A percentile compares a stretch with the other conserved stretches of the same genome.
phyloP scores from a whole-genome alignment of 1,140 invertebrate species.

The Andrena cerasifolii region DNA sequence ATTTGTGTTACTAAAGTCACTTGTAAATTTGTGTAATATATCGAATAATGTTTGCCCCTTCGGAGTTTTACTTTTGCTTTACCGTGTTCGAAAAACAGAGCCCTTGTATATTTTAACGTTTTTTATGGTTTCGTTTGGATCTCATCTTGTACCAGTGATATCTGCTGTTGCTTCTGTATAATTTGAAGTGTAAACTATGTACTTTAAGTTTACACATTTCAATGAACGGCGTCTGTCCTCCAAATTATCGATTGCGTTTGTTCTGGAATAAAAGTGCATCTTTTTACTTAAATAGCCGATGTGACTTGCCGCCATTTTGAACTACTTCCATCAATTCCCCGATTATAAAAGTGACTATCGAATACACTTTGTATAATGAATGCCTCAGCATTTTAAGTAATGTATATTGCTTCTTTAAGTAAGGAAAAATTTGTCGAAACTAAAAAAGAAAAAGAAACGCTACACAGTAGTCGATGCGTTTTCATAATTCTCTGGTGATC shows the following conservation, averaged over 20 bases:
- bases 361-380: slow-evolving; percentile 26
- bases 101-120: not conserved
- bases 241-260: slow-evolving; percentile 67
- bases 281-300: slow-evolving; percentile 65
- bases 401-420: slow-evolving; percentile 67
- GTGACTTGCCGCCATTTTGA: slow-evolving; percentile 82
- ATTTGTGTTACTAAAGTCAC: slow-evolving; percentile 18
- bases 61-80: slow-evolving; percentile 14
- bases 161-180: slow-evolving; percentile 63
- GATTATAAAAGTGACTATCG: slow-evolving; percentile 64
- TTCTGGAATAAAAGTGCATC: slow-evolving; percentile 62
- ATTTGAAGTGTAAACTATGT: slow-evolving; percentile 51
- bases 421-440: not conserved
- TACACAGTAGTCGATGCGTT: slow-evolving; percentile 27
- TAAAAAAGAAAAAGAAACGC: not conserved
- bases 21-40: slow-evolving; percentile 38
- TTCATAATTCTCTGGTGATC: slow-evolving; percentile 65
- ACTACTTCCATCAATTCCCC: slow-evolving; percentile 82
- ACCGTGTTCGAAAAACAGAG: not conserved
- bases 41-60: slow-evolving; percentile 36
- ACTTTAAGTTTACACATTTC: slow-evolving; percentile 57
- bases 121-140: slow-evolving; percentile 32
- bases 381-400: slow-evolving; percentile 59
- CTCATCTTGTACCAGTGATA: slow-evolving; percentile 53
- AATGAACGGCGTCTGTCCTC: slow-evolving; percentile 70